Conservation (phyloP, 2,888 invertebrate species). For the Limenitis camilla region DNA sequence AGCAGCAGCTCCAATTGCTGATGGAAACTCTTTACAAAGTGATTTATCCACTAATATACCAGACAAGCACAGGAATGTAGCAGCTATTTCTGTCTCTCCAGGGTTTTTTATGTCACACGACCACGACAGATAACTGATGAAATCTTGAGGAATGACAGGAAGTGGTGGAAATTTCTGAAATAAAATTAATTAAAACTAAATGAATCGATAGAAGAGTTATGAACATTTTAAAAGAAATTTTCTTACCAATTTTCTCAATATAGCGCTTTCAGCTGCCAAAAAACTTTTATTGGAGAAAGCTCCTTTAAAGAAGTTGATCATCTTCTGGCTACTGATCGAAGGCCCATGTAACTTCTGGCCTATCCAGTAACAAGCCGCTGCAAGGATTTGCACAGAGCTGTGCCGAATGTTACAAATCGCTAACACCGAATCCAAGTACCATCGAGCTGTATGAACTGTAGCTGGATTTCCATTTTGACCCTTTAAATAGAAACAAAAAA, state of each 20-base stretch:
- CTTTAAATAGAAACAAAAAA: constrained; percentile 25
- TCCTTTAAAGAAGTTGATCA: constrained; percentile 37
- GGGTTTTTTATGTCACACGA: constrained; percentile 38
- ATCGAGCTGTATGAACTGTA: constrained; percentile 46
- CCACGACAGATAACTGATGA: constrained; percentile 50
- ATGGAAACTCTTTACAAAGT: constrained; percentile 43
- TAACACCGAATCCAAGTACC: constrained; percentile 52
- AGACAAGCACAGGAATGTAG: constrained; percentile 51
- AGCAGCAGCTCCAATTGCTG: constrained; percentile 48
- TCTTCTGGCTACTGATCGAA: constrained; percentile 28
- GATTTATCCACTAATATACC: constrained; percentile 45
- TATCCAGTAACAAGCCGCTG: constrained; percentile 60
- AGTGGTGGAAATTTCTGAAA: constrained; percentile 48
- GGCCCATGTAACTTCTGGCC: constrained; percentile 50
- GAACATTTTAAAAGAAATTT: neutral
- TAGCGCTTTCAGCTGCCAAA: constrained; percentile 39
- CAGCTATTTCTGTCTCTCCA: constrained; percentile 47
- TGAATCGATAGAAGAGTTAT: neutral
- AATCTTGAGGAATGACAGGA: constrained; percentile 54
- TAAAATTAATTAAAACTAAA: neutral
- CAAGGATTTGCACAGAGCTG: constrained; percentile 46
- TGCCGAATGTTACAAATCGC: constrained; percentile 31
- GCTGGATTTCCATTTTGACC: constrained; percentile 46
- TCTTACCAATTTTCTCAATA: constrained; percentile 45
- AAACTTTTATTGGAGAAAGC: constrained; percentile 39